These are phyloP conservation scores for Apamea sordens DNA, from an alignment of 2,888 invertebrate species.

Conservation along the genomic window DNA sequence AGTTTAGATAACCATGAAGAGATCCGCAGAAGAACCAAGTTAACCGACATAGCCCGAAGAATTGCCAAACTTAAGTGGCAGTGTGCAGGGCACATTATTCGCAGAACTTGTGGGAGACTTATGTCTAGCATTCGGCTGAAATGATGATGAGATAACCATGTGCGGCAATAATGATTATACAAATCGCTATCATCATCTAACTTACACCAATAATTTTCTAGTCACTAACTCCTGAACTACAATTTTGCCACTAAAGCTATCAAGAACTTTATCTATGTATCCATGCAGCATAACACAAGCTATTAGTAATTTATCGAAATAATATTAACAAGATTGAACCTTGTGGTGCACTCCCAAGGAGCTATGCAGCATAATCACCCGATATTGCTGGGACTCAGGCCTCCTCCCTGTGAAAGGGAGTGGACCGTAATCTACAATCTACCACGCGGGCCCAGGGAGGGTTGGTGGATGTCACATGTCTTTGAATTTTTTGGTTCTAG, in stretches of 20 bases:
- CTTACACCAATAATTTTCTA: constrained; percentile 47
- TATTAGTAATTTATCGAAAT: constrained; percentile 52
- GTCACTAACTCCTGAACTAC: constrained; percentile 67
- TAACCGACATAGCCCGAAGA: no score
- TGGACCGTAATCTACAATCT: no score
- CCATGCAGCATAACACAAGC: constrained; percentile 40
- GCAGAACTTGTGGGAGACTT: no score
- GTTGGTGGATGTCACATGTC: no score
- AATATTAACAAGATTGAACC: constrained; percentile 25
- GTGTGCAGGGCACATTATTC: no score
- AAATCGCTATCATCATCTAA: constrained; percentile 1
- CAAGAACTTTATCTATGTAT: constrained; percentile 67
- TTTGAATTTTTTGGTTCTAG: no score
- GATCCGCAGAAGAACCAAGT: no score
- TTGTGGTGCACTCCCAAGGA: background rate
- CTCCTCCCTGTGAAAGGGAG: background rate
- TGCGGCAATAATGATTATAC: background rate
- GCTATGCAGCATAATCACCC: background rate
- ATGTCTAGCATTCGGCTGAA: no score
- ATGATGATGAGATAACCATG: background rate
- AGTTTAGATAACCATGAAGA: no score
- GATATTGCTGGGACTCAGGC: background rate
- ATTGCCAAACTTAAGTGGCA: no score
- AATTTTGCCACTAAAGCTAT: constrained; percentile 77
- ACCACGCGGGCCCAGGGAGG: no score